Percentiles rank a stretch among this genome's conserved stretches.
These are phyloP conservation scores for Erethizon dorsatum DNA, from an alignment of 2,797 vertebrate genomes.

Conservation along the genomic window DNA sequence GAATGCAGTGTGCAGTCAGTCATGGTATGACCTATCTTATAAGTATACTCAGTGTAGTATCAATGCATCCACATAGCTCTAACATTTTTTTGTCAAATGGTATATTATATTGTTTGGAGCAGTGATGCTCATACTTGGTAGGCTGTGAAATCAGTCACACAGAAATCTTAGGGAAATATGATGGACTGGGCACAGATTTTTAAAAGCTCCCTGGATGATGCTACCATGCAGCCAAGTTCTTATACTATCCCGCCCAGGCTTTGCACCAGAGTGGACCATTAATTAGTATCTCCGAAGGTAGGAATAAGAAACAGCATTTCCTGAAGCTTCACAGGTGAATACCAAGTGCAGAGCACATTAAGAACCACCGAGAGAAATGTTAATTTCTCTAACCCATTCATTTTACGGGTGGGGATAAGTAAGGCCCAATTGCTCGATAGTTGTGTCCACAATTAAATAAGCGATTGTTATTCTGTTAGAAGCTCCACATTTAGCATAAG, in stretches of 20 bases:
- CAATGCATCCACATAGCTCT: background rate
- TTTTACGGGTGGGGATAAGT: background rate
- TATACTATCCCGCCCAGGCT: background rate
- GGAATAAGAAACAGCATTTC: background rate
- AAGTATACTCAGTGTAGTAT: background rate
- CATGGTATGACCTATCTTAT: background rate
- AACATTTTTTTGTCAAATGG: background rate
- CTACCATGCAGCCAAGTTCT: background rate
- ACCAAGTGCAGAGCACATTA: background rate
- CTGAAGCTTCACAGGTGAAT: background rate
- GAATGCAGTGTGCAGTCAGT: background rate
- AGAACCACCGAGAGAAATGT: background rate
- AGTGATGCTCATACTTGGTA: background rate
- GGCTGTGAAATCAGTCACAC: background rate
- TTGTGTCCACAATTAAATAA: background rate
- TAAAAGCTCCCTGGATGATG: background rate
- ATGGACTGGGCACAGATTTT: background rate
- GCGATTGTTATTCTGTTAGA: background rate
- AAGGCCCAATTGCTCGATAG: background rate
- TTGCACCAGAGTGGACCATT: background rate
- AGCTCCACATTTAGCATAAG: background rate
- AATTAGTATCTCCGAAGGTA: background rate
- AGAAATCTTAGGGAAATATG: background rate
- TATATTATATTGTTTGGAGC: background rate
- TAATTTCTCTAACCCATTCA: background rate